phyloP scores from a whole-genome alignment of 1,140 invertebrate species.

The Drosophila nigrodunni region DNA sequence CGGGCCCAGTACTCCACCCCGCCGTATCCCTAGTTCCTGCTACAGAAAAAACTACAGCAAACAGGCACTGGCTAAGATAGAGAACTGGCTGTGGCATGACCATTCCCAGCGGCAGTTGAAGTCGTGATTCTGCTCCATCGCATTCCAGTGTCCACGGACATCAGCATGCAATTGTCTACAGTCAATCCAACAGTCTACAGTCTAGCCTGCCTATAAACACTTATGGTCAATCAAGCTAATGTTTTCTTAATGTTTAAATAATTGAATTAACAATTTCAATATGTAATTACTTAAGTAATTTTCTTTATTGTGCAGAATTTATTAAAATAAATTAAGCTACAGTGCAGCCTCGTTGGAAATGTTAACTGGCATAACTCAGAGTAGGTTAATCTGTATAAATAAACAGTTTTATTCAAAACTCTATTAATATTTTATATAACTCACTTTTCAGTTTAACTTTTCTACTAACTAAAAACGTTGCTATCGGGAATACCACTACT shows the following conservation, averaged over 20 bases:
- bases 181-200: slow-evolving; percentile 4
- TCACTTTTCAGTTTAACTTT: too few species aligned
- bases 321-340: too few species aligned
- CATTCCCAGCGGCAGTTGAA: slow-evolving; percentile 29
- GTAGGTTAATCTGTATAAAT: too few species aligned
- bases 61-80: not conserved
- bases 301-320: too few species aligned
- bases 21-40: not conserved
- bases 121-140: slow-evolving; percentile 23
- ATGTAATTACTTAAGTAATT: too few species aligned
- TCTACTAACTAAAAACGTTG: too few species aligned
- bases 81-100: slow-evolving; percentile 19
- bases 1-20: slow-evolving; percentile 30
- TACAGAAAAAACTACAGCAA: not conserved
- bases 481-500: not conserved
- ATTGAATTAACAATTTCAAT: not conserved
- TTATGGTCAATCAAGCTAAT: not conserved
- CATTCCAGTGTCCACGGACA: slow-evolving; percentile 29
- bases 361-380: too few species aligned
- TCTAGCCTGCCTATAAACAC: not conserved
- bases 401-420: too few species aligned
- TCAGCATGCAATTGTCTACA: slow-evolving; percentile 10
- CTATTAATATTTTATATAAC: too few species aligned
- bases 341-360: too few species aligned
- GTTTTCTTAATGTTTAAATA: not conserved